These are phyloP conservation scores for Amphipoea lucens DNA, from an alignment of 2,888 invertebrate species.

Conservation along the genomic window DNA sequence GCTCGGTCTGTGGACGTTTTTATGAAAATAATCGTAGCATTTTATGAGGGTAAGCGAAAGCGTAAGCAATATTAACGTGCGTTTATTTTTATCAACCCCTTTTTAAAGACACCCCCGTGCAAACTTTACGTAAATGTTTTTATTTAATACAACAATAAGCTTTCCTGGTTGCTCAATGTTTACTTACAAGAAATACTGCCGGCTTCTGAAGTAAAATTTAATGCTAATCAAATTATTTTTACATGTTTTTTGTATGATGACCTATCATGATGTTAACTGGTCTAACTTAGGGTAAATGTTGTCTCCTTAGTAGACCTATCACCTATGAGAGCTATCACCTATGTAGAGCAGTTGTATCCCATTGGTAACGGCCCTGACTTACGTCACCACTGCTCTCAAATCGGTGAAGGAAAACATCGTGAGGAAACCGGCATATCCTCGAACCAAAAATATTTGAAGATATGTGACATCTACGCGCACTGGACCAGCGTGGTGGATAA, in stretches of 20 bases:
- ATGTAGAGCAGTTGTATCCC: not conserved
- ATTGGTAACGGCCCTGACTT: not conserved
- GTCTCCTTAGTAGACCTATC: not conserved
- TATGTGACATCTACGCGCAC: not conserved
- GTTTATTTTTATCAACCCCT: slow-evolving; percentile 44
- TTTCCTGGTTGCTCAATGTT: not conserved
- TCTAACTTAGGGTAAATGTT: too few relatives aligned
- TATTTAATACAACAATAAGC: slow-evolving; percentile 18
- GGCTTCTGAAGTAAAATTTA: too few relatives aligned
- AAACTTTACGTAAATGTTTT: slow-evolving; percentile 34
- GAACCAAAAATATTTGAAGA: not conserved
- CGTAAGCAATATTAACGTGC: slow-evolving; percentile 18
- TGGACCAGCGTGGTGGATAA: not conserved
- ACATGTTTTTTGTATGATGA: not conserved
- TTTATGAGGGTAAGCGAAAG: slow-evolving; percentile 25
- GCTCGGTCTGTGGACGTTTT: slow-evolving; percentile 19
- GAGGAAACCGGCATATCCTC: not conserved
- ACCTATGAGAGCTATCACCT: not conserved
- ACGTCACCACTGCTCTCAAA: not conserved
- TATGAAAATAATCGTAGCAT: slow-evolving; percentile 34
- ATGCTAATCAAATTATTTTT: not conserved
- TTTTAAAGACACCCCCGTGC: slow-evolving; percentile 21
- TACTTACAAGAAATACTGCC: not conserved
- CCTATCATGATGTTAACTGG: not conserved
- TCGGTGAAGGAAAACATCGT: not conserved